A percentile compares a stretch with the other conserved stretches of the same genome.
Conservation (phyloP, 2,888 invertebrate species). For the Lumbricus terrestris region DNA sequence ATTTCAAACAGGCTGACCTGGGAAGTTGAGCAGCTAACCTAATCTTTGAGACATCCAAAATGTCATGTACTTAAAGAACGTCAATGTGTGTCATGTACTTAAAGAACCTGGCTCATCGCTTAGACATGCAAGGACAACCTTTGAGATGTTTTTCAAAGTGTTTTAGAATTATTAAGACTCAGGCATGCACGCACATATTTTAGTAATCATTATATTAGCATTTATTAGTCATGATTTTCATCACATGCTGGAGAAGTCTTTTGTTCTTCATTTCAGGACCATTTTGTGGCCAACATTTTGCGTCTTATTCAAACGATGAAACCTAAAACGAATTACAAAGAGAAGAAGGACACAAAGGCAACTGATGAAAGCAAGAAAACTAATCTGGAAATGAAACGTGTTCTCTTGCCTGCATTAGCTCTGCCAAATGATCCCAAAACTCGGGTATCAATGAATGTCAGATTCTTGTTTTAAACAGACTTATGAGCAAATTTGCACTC, state of each 20-base stretch:
- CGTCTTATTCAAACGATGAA: constrained; percentile 95
- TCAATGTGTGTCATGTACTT: too few relatives aligned
- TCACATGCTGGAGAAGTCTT: background rate
- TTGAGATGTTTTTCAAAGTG: background rate
- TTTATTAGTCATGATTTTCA: background rate
- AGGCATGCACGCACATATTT: background rate
- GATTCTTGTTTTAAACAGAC: background rate
- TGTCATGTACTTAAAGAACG: too few relatives aligned
- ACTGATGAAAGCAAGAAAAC: constrained; percentile 43
- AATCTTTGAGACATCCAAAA: too few relatives aligned
- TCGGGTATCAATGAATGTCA: constrained; percentile 41
- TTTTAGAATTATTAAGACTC: too few relatives aligned
- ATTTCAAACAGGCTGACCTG: too few relatives aligned
- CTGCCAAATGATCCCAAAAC: constrained; percentile 61
- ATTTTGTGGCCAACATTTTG: constrained; percentile 86
- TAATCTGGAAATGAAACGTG: constrained; percentile 49
- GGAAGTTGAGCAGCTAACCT: too few relatives aligned
- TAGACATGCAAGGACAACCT: background rate
- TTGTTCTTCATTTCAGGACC: constrained; percentile 67
- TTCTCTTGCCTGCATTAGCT: constrained; percentile 58
- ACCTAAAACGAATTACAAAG: constrained; percentile 47
- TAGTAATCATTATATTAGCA: background rate
- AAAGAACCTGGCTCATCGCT: background rate
- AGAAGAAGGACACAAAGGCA: constrained; percentile 31
- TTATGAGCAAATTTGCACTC: too few relatives aligned